Conservation (phyloP, 2,888 invertebrate species). For the Leptura quadrifasciata region DNA sequence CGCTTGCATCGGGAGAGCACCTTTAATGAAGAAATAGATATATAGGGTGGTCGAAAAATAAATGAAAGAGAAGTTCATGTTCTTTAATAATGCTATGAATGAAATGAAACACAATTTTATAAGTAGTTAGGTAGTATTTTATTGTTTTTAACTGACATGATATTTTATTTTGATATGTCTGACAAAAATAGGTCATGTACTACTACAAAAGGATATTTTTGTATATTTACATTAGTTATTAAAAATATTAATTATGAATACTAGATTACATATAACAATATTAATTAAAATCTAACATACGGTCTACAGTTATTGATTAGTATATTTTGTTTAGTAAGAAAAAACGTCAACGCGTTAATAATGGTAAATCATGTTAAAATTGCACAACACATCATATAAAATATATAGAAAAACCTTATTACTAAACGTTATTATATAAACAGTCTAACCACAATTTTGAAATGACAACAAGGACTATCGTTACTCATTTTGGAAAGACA, state of each 20-base stretch:
- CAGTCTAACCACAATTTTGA: constrained; percentile 21
- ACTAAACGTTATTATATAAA: constrained; percentile 31
- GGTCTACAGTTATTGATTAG: constrained; percentile 43
- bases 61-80: no score
- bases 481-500: constrained; percentile 16
- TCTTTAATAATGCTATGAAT: no score
- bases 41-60: no score
- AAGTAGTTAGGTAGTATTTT: constrained; percentile 42
- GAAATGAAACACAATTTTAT: constrained; percentile 15
- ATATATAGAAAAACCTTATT: constrained; percentile 36
- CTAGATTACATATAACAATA: constrained; percentile 56
- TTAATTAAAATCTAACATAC: constrained; percentile 53
- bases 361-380: constrained; percentile 31
- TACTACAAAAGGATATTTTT: constrained; percentile 65
- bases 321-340: constrained; percentile 32
- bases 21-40: no score
- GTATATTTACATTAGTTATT: constrained; percentile 66
- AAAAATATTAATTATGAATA: constrained; percentile 63
- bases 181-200: constrained; percentile 68
- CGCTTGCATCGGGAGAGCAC: no score
- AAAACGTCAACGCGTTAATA: constrained; percentile 26
- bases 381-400: constrained; percentile 43
- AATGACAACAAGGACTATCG: neutral
- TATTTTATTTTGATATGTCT: constrained; percentile 67
- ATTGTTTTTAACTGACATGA: constrained; percentile 55